These are phyloP conservation scores for Drosophila setifemur DNA, from an alignment of 1,140 invertebrate genomes.

Conservation along the genomic window DNA sequence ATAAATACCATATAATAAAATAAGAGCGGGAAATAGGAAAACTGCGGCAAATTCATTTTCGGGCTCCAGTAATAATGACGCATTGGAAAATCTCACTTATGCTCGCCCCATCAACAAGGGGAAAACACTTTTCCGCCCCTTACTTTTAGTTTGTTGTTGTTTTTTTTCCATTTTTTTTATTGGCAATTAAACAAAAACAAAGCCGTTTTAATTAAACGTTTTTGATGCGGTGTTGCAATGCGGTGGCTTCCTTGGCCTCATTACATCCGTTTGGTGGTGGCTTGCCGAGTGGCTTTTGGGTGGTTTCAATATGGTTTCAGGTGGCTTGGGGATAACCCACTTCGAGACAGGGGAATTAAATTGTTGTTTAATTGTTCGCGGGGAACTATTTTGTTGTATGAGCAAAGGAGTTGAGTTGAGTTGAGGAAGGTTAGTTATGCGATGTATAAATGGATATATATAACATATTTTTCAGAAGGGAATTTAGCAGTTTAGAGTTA, in stretches of 20 bases:
- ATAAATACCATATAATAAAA: neutral
- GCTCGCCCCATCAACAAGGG: neutral
- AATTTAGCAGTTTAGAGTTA: no score
- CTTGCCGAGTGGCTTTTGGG: no score
- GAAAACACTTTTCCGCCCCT: no score
- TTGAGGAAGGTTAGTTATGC: no score
- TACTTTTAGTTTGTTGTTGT: neutral
- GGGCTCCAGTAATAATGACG: conserved; percentile 17
- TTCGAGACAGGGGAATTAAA: neutral
- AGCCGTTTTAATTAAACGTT: conserved; percentile 24
- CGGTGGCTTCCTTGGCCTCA: neutral
- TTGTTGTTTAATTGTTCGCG: conserved; percentile 1
- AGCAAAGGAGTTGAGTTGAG: neutral
- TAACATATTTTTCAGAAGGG: neutral
- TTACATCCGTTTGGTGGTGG: neutral
- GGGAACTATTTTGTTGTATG: neutral
- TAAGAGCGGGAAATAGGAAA: neutral
- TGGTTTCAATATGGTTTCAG: no score
- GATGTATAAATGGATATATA: no score
- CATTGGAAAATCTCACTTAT: conserved; percentile 11
- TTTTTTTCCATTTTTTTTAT: neutral
- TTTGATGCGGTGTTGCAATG: neutral
- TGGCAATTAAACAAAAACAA: neutral
- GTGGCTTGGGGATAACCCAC: neutral
- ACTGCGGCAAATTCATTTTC: neutral